These are phyloP conservation scores for Pterostichus madidus DNA, from an alignment of 2,888 invertebrate genomes.

Conservation along the genomic window DNA sequence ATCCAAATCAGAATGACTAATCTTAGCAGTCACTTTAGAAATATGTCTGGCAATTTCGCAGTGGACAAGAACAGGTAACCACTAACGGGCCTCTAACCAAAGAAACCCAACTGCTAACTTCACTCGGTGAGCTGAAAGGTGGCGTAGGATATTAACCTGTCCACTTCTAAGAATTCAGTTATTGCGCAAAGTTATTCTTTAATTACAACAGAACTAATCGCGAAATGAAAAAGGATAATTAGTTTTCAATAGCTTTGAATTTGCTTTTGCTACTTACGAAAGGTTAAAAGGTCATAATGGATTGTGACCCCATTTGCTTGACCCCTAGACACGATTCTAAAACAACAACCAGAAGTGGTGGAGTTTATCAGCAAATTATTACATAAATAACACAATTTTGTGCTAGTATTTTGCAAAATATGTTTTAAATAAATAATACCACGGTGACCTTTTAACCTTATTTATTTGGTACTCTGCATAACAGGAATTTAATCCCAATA, in stretches of 20 bases:
- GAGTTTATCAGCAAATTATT: neutral
- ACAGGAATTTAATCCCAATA: no score
- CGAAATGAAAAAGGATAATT: slow-evolving; percentile 32
- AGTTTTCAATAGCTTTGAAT: slow-evolving; percentile 37
- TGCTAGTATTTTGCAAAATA: slow-evolving; percentile 12
- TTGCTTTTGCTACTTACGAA: slow-evolving; percentile 21
- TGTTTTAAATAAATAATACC: no score
- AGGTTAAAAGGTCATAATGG: slow-evolving; percentile 32
- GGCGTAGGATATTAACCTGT: slow-evolving; percentile 30
- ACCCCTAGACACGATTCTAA: slow-evolving; percentile 8
- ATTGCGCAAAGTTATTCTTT: slow-evolving; percentile 19
- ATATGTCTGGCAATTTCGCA: neutral
- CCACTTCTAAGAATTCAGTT: slow-evolving; percentile 11
- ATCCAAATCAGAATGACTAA: neutral
- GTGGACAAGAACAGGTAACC: neutral
- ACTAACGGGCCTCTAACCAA: neutral
- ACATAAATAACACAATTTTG: slow-evolving; percentile 18
- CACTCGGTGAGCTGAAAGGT: no score
- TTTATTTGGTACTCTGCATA: no score
- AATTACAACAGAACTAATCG: slow-evolving; percentile 32
- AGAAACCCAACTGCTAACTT: neutral
- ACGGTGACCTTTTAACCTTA: no score
- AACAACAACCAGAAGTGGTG: neutral
- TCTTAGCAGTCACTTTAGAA: slow-evolving; percentile 8
- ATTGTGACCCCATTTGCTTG: slow-evolving; percentile 21